phyloP scores from a whole-genome alignment of 2,113 vertebrate genomes.

The Myrmecophaga tridactyla region DNA sequence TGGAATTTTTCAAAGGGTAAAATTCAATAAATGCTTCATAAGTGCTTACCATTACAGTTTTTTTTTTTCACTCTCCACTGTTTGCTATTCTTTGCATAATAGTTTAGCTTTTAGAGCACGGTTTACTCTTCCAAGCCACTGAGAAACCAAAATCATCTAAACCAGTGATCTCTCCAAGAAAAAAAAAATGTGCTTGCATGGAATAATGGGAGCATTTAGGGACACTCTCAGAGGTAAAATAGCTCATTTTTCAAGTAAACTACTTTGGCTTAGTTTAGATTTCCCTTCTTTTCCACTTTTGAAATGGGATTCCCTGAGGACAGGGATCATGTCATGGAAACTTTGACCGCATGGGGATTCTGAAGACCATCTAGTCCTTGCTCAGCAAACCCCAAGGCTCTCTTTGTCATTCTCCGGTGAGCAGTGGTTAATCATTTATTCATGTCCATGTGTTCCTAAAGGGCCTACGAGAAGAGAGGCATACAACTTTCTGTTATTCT shows the following conservation, averaged over 20 bases:
- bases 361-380: background rate
- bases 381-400: background rate
- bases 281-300: slow-evolving; percentile 28
- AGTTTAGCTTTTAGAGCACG: background rate
- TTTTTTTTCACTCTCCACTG: background rate
- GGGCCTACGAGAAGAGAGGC: background rate
- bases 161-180: background rate
- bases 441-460: background rate
- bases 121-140: background rate
- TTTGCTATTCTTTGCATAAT: background rate
- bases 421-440: slow-evolving; percentile 39
- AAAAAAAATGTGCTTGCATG: background rate
- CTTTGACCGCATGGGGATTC: background rate
- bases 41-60: background rate
- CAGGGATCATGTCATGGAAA: background rate
- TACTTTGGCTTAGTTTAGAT: background rate
- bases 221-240: background rate
- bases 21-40: background rate
- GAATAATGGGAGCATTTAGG: background rate
- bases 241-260: background rate
- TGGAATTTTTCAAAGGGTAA: slow-evolving; percentile 21
- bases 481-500: background rate
- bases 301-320: background rate
- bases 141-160: background rate
- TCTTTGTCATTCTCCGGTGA: background rate